These are phyloP conservation scores for Malacoraja senta DNA, from an alignment of 2,797 vertebrate genomes.

Conservation along the genomic window DNA sequence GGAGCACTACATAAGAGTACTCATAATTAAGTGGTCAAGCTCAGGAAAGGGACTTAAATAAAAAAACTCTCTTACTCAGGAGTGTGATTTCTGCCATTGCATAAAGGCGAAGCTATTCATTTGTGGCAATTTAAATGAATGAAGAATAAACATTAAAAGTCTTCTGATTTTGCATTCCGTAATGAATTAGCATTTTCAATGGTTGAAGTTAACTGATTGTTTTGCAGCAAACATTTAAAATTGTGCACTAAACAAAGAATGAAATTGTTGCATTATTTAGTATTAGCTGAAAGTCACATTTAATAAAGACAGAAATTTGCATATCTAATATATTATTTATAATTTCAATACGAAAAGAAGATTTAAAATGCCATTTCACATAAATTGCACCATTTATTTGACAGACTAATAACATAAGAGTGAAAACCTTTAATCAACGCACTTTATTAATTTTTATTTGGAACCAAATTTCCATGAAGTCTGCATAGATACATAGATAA, in stretches of 20 bases:
- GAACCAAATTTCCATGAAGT: background rate
- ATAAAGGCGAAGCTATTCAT: background rate
- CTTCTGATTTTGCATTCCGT: background rate
- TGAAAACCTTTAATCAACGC: conserved; percentile 26
- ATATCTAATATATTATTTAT: conserved; percentile 37
- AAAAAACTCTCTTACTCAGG: background rate
- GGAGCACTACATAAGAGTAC: no score
- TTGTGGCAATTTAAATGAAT: background rate
- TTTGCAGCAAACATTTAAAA: conserved; percentile 14
- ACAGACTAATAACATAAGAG: background rate
- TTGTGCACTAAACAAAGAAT: conserved; percentile 1
- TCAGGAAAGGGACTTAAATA: background rate
- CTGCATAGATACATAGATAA: background rate
- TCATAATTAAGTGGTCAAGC: background rate
- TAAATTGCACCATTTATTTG: conserved; percentile 17
- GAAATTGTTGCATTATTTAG: conserved; percentile 30
- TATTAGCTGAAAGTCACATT: conserved; percentile 26
- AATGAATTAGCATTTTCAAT: background rate
- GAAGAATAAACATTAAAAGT: background rate
- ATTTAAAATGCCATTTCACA: conserved; percentile 27
- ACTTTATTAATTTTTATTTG: conserved; percentile 26
- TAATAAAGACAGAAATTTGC: conserved; percentile 30
- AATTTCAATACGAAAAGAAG: conserved; percentile 30
- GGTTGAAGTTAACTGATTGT: background rate
- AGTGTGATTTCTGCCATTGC: background rate